A percentile compares a stretch with the other conserved stretches of the same genome.
phyloP scores from a whole-genome alignment of 2,888 invertebrate species.

The Nomada ferruginata region DNA sequence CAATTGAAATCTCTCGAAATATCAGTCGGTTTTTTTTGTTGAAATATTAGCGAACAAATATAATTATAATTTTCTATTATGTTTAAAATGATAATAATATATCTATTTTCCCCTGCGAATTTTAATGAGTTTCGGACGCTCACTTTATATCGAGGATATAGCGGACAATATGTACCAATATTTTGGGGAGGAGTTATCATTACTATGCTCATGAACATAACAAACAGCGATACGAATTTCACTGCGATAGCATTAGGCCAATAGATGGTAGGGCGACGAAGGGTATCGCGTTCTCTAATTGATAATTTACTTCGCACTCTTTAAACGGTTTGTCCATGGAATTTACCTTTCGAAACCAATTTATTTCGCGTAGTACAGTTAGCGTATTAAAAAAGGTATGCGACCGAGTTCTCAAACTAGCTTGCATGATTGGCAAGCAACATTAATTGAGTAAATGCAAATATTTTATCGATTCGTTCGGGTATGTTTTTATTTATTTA shows the following conservation, averaged over 20 bases:
- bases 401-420: too few species aligned
- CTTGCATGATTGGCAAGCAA: too few species aligned
- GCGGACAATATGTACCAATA: conserved; percentile 55
- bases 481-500: background rate
- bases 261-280: conserved; percentile 38
- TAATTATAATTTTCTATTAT: too few species aligned
- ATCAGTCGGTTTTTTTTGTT: background rate
- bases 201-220: conserved; percentile 60
- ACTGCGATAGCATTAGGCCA: conserved; percentile 49
- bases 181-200: conserved; percentile 61
- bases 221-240: conserved; percentile 58
- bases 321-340: background rate
- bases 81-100: background rate
- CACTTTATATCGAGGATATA: conserved; percentile 53
- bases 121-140: conserved; percentile 39
- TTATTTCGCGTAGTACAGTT: background rate
- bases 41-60: too few species aligned
- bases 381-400: too few species aligned
- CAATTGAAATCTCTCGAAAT: background rate
- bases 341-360: conserved; percentile 10
- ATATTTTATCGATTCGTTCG: background rate
- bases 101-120: background rate
- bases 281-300: conserved; percentile 36
- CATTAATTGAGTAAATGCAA: background rate
- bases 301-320: conserved; percentile 27